A percentile compares a stretch with the other conserved stretches of the same genome.
Evolutionary conservation across 2,797 vertebrate genomes (phyloP).

Genomic region (Chaenodraco wilsoni): DNA sequence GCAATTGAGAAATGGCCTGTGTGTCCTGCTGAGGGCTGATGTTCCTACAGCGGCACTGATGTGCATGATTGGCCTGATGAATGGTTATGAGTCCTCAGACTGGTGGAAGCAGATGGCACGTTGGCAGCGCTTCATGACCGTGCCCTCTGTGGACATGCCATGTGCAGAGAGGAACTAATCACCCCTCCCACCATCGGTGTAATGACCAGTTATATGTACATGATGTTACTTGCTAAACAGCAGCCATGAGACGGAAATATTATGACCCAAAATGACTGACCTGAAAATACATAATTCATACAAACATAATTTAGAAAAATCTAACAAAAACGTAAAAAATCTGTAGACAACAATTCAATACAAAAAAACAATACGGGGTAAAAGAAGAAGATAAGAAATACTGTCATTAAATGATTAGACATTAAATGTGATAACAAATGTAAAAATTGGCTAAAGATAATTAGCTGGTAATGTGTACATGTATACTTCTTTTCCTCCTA

Average conservation of each 20-base stretch:
- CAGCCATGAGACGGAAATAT: constrained; percentile 14
- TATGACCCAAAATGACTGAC: constrained; percentile 48
- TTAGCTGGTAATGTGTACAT: too few species aligned
- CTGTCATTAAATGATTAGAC: too few species aligned
- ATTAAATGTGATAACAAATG: too few species aligned
- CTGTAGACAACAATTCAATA: too few species aligned
- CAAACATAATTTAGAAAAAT: too few species aligned
- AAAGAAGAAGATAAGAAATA: too few species aligned
- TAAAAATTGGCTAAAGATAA: too few species aligned
- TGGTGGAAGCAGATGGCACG: constrained; percentile 72
- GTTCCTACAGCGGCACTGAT: constrained; percentile 53
- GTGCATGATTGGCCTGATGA: constrained; percentile 64
- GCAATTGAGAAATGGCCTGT: not conserved
- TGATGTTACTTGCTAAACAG: constrained; percentile 31
- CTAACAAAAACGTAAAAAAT: too few species aligned
- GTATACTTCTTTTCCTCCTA: too few species aligned
- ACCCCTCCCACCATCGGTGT: constrained; percentile 27
- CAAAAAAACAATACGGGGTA: too few species aligned
- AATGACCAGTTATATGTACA: constrained; percentile 48
- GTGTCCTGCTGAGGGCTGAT: constrained; percentile 57
- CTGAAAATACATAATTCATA: constrained; percentile 27
- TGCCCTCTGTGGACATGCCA: constrained; percentile 59
- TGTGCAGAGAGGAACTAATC: constrained; percentile 55
- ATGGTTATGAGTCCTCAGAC: constrained; percentile 56
- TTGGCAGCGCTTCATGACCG: constrained; percentile 53